Base-by-base conservation (phyloP, 2,113 vertebrate species). In the Oncorhynchus mykiss region DNA sequence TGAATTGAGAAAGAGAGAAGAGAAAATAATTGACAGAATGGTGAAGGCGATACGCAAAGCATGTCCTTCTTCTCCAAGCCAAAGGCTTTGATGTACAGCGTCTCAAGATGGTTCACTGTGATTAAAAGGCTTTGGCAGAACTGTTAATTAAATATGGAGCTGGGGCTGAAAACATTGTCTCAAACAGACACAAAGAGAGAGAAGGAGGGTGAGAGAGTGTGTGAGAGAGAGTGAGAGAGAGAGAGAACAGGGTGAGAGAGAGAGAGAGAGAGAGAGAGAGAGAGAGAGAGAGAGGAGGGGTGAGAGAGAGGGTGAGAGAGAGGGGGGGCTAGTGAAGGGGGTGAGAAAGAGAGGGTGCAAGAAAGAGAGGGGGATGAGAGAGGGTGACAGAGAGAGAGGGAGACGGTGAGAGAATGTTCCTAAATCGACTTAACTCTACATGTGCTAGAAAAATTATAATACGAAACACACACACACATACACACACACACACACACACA, bases 131-230 rank as follows among this genome's bases (percentile, higher is more conserved):
- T 88, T 90, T 71, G 75, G 81, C 77, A 83, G 79, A 85, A 74
- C 80, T 77, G 75, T 83, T 89, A 90, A 92, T 92, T 90, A 90
- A 92, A 91, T 81, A 86, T 86, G 67, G 76, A 85, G 75, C 79
- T 81, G 80, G 74, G 49, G 71, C 71, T 73, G 27, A 60, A 48
- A 79, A 70, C 69, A 66, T 29, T 59, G 65, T 66, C 57, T 54
- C 49, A 18, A 12, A 71, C 7, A 71, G n/a, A 71, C n/a, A 54
- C 8, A 24, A 4, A 71, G 13, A 25, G 25, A 66, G 64, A 29
- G 62, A 45, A n/a, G 54, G 54, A 12, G 27, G 12, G 29, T 3
- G 27, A 29, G 27, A 29, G 27, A 29, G 27, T 0, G 29, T 4
- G 29, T 5, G 29, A 4, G 29, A 5, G 29, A 31, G 4, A 4